Evolutionary conservation across 2,888 invertebrate species (phyloP), one percentile per base, ranked within the genome.

Genomic region (Lithophane leautieri): DNA sequence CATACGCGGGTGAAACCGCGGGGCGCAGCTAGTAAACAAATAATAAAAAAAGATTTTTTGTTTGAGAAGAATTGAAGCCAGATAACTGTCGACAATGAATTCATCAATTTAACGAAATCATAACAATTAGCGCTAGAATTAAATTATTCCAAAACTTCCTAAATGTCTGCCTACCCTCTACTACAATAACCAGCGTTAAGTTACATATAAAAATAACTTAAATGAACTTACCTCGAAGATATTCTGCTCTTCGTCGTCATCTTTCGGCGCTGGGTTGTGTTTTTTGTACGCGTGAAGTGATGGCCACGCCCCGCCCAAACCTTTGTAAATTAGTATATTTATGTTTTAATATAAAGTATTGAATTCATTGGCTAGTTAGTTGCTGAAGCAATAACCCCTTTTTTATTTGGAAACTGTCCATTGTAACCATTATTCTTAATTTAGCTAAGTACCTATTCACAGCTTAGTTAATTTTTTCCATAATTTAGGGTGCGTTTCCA

Each of bases 231-330:
- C 99, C 98, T 99, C 99, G 96, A 99, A 99, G 89, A 99, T 99
- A 93, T 99, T 99, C 1, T 94, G 91, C 92, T 99, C 99, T 93
- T 99, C 99, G 84, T 98, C 98, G 83, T 98, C 98, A 90, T 98
- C 98, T 97, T 97, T 97, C 6, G 95, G 94, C 58, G 93, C 94
- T 94, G 94, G 92, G 89, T 95, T 94, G 94, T 97, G 97, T 95
- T 97, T 97, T 97, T 97, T 97, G 93, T 97, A 97, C 84, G 97
- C 96, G 88, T 97, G 97, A 92, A 97, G 97, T 90, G 97, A 97
- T 82, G 97, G 97, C 97, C 97, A 97, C 91, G 97, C 97, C 96
- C 98, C 98, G 92, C 98, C 97, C 97, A 98, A 97, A 97, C 98
- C 98, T 98, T 12, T 4, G 4, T 4, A 3, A 66, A 19, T 14